Conservation (phyloP, 1,140 invertebrate genomes). For the Zaprionus kolodkinae region DNA sequence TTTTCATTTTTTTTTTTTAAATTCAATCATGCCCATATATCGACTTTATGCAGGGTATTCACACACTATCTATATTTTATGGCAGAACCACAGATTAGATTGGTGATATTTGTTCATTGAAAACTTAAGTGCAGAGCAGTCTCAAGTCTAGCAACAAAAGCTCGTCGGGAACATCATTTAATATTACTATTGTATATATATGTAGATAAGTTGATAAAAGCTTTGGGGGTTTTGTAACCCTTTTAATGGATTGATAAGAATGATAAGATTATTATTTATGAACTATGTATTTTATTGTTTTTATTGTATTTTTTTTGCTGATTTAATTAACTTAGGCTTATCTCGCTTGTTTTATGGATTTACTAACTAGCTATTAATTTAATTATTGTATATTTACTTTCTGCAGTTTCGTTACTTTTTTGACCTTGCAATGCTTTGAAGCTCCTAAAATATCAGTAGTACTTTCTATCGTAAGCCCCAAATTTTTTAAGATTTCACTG, state of each 20-base stretch:
- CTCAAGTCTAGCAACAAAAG: constrained; percentile 21
- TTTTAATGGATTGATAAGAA: not conserved
- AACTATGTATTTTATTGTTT: not conserved
- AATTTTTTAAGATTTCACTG: too few species aligned
- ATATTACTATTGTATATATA: not conserved
- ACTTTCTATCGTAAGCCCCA: too few species aligned
- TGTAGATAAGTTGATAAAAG: constrained; percentile 2
- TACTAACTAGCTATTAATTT: not conserved
- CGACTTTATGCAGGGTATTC: not conserved
- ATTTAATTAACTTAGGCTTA: not conserved
- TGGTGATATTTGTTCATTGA: constrained; percentile 16
- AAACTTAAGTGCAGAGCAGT: constrained; percentile 1
- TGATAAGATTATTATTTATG: not conserved
- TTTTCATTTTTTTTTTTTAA: not conserved
- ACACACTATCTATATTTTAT: constrained; percentile 3
- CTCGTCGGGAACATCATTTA: constrained; percentile 1
- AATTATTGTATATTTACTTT: not conserved
- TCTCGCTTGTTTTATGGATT: not conserved
- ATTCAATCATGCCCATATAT: not conserved
- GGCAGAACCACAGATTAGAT: constrained; percentile 24
- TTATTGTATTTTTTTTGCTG: not conserved
- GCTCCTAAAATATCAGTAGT: too few species aligned
- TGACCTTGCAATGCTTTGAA: too few species aligned
- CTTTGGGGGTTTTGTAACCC: not conserved
- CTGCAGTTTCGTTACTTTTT: not conserved